Evolutionary conservation across 2,113 vertebrate genomes (phyloP).

Genomic region (Spea multiplicata): DNA sequence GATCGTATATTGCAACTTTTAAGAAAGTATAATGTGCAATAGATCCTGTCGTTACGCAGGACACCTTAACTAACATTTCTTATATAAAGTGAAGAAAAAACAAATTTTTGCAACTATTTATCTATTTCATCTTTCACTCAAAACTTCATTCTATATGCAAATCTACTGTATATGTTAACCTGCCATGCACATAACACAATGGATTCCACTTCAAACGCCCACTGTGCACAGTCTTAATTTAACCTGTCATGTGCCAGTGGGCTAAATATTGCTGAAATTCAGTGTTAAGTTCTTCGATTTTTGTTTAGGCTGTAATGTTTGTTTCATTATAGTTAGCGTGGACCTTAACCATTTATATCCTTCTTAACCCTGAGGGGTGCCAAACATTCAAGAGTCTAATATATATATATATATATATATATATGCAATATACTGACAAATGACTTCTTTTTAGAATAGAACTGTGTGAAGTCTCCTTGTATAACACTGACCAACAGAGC

Average conservation of each 20-base stretch:
- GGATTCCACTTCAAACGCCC: not conserved
- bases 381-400: too few relatives aligned
- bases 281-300: not conserved
- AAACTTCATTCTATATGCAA: not conserved
- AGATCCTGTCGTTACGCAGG: slow-evolving; percentile 19
- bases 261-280: not conserved
- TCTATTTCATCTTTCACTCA: not conserved
- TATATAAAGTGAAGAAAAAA: not conserved
- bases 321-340: too few relatives aligned
- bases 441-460: too few relatives aligned
- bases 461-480: not conserved
- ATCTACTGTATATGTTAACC: not conserved
- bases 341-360: too few relatives aligned
- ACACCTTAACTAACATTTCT: slow-evolving; percentile 18
- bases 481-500: slow-evolving; percentile 21
- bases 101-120: not conserved
- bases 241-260: too few relatives aligned
- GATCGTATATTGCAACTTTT: slow-evolving; percentile 13
- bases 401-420: too few relatives aligned
- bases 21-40: slow-evolving; percentile 31
- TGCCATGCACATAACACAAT: not conserved
- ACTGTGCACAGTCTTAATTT: too few relatives aligned
- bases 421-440: too few relatives aligned
- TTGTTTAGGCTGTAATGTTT: not conserved
- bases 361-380: too few relatives aligned